Percentiles rank a stretch among this genome's conserved stretches.
These are phyloP conservation scores for Gallinago undulata DNA, from an alignment of 2,113 vertebrate genomes.

Conservation along the genomic window DNA sequence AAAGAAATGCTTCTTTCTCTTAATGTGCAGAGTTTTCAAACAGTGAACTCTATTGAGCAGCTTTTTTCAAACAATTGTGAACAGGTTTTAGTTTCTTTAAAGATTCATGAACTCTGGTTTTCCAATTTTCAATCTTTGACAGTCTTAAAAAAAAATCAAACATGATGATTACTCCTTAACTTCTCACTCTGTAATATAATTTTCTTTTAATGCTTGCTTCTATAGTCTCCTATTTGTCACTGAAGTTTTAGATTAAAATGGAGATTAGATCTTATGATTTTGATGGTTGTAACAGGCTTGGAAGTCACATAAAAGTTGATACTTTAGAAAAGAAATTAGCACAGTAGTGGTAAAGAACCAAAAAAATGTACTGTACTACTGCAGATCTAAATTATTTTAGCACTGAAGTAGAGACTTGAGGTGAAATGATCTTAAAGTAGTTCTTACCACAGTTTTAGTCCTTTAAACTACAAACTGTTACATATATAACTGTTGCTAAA, in stretches of 20 bases:
- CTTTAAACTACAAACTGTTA: background rate
- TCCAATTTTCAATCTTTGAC: background rate
- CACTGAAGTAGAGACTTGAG: background rate
- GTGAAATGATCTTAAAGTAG: background rate
- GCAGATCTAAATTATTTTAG: background rate
- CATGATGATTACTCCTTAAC: background rate
- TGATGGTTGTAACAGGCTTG: background rate
- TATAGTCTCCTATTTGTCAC: background rate
- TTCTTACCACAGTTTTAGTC: background rate
- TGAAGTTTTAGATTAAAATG: background rate
- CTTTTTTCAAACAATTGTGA: background rate
- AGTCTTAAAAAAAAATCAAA: background rate
- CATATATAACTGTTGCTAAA: background rate
- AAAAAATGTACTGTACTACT: background rate
- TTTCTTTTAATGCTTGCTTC: background rate
- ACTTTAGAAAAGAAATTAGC: background rate
- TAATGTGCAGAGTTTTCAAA: background rate
- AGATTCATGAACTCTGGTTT: background rate
- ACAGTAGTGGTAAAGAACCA: background rate
- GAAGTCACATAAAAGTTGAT: background rate
- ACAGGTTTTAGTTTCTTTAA: background rate
- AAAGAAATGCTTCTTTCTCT: background rate
- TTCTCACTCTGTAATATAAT: background rate
- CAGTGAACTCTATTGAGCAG: background rate
- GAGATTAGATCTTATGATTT: background rate